These are phyloP conservation scores for Pachyramphus minor DNA, from an alignment of 2,113 vertebrate species.

Conservation along the genomic window DNA sequence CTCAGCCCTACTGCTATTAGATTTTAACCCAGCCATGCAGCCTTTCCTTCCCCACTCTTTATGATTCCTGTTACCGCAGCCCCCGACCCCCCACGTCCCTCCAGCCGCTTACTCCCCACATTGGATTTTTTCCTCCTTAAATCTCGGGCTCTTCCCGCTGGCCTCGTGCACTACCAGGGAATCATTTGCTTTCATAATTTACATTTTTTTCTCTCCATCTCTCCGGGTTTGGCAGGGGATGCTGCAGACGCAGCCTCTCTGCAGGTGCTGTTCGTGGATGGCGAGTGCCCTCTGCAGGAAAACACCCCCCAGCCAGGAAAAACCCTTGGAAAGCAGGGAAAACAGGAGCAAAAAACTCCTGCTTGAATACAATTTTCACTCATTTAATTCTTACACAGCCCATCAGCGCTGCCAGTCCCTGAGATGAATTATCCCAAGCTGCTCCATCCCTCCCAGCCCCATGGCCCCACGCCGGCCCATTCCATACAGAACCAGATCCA, in stretches of 20 bases:
- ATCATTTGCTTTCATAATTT: slow-evolving; percentile 72
- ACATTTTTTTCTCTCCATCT: slow-evolving; percentile 64
- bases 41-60: neutral
- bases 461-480: neutral
- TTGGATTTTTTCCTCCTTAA: slow-evolving; percentile 5
- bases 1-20: slow-evolving; percentile 35
- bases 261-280: slow-evolving; percentile 56
- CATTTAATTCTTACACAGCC: neutral
- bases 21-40: slow-evolving; percentile 44
- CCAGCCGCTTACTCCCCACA: neutral
- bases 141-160: slow-evolving; percentile 42
- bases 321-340: neutral
- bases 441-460: neutral
- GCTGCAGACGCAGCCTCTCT: neutral
- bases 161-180: slow-evolving; percentile 46
- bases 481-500: neutral
- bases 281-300: slow-evolving; percentile 78
- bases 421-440: neutral
- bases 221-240: neutral
- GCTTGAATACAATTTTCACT: neutral
- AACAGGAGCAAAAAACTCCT: neutral
- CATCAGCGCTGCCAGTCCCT: neutral
- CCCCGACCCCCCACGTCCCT: neutral
- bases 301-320: neutral
- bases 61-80: neutral